Percentiles rank a stretch among this genome's conserved stretches.
Evolutionary conservation across 1,140 invertebrate genomes (phyloP).

Genomic region (Heliothis subflexa): DNA sequence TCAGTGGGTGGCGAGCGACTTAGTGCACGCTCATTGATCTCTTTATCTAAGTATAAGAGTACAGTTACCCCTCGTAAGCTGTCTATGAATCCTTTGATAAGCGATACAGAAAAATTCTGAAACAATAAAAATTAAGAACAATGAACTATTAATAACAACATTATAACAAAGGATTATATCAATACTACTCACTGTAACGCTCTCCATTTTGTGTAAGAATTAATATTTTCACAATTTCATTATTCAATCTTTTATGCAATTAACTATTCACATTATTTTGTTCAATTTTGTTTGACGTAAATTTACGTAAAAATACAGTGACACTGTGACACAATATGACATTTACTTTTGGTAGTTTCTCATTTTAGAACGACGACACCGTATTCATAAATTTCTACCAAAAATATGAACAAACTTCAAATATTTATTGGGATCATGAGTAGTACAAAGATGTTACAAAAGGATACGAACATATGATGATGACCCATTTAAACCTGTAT

Average conservation of each 20-base stretch:
- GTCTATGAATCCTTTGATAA: conserved; percentile 89
- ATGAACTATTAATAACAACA: conserved; percentile 46
- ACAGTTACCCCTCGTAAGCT: conserved; percentile 90
- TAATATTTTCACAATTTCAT: conserved; percentile 63
- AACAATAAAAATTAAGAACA: conserved; percentile 72
- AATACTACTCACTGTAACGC: conserved; percentile 68
- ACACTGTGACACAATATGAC: conserved; percentile 20
- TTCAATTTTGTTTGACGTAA: conserved; percentile 66
- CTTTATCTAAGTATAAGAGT: conserved; percentile 90
- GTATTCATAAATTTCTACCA: not conserved
- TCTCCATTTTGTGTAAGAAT: conserved; percentile 68
- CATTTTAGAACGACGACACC: not conserved
- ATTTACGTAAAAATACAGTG: conserved; percentile 42
- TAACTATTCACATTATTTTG: conserved; percentile 58
- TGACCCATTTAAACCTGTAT: no score
- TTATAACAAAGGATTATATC: conserved; percentile 45
- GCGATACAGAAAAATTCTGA: conserved; percentile 88
- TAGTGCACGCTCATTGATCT: conserved; percentile 88
- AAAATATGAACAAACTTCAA: not conserved
- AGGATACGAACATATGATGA: no score
- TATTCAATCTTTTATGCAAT: conserved; percentile 55
- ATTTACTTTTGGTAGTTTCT: conserved; percentile 25
- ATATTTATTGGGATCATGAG: no score
- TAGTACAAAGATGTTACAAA: no score
- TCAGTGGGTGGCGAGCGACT: conserved; percentile 85